These are phyloP conservation scores for Proales similis DNA, from an alignment of 1,140 invertebrate species.

Conservation along the genomic window DNA sequence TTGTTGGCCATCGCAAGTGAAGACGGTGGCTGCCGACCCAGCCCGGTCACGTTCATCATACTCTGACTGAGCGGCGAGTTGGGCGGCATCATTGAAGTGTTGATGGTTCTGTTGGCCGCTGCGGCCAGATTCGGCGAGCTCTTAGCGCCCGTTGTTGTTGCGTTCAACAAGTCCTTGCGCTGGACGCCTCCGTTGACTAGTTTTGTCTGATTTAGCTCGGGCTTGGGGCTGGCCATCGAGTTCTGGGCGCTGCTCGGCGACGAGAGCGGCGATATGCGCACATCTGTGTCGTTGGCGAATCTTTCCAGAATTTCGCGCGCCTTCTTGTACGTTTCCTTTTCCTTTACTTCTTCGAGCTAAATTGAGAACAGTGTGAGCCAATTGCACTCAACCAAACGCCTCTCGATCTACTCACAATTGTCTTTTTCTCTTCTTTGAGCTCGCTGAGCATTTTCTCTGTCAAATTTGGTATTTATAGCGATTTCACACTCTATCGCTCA, in stretches of 20 bases:
- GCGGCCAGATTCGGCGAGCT: not conserved
- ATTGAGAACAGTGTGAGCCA: constrained; percentile 32
- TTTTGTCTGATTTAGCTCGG: not conserved
- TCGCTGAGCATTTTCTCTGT: constrained; percentile 59
- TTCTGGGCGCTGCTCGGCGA: not conserved
- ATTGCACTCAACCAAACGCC: not conserved
- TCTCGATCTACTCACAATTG: constrained; percentile 57
- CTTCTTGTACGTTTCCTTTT: constrained; percentile 93
- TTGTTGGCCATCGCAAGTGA: constrained; percentile 35
- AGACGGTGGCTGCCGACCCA: not conserved
- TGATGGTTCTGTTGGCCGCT: constrained; percentile 1
- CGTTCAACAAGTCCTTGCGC: not conserved
- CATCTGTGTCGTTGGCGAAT: constrained; percentile 60
- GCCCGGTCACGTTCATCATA: not conserved
- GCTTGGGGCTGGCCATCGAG: not conserved
- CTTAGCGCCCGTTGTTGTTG: constrained; percentile 6
- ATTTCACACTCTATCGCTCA: not conserved
- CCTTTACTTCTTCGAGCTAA: constrained; percentile 81
- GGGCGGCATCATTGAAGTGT: not conserved
- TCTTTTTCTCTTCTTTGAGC: constrained; percentile 71
- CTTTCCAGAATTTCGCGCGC: constrained; percentile 82
- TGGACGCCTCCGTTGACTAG: constrained; percentile 9
- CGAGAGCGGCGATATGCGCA: constrained; percentile 36
- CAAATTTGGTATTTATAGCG: constrained; percentile 37
- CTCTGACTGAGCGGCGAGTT: constrained; percentile 4